Base-by-base conservation (phyloP, 2,797 vertebrate species). In the Cirrhinus mrigala region DNA sequence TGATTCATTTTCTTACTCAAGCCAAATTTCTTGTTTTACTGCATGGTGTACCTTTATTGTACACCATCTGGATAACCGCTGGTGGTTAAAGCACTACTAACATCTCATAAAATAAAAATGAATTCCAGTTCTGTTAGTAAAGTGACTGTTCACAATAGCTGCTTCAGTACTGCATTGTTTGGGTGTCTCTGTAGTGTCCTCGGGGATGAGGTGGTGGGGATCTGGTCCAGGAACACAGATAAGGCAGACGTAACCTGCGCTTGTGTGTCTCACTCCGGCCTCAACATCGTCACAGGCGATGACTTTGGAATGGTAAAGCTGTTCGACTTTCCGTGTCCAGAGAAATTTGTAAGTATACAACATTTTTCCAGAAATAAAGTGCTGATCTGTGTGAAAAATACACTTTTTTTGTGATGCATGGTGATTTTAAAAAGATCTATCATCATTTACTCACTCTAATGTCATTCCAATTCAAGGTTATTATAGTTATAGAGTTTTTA, bases 271-370 rank as follows among this genome's bases (percentile, higher is more conserved):
- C 98, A 99, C 92, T 99, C 98, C 20, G 98, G 98, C 93, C 96
- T 99, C 93, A 99, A 97, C 89, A 95, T 99, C 33, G 96, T 96
- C 75, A 98, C 98, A 48, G 98, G 98, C 54, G 98, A 99, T 91
- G 98, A 99, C 94, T 99, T 99, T 91, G 98, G 98, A 92, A 98
- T 99, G 97, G 97, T 99, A 85, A 99, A 99, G 92, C 95, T 99
- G 87, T 99, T 99, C 89, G 98, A 99, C 94, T 99, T 99, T 83
- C 98, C 98, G 6, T 99, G 97, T 94, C 96, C 96, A 81, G 98
- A 99, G 91, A 99, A 98, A 95, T 99, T 99, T 95, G 98, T 99
- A 96, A 99, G 98, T 95, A 92, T 85, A n/a, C 82, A 82, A 8
- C 22, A n/a, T 89, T 89, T 52, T 89, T 62, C 44, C 82, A 29